Evolutionary conservation across 1,140 invertebrate genomes (phyloP).

Genomic region (Drosophila kikkawai): DNA sequence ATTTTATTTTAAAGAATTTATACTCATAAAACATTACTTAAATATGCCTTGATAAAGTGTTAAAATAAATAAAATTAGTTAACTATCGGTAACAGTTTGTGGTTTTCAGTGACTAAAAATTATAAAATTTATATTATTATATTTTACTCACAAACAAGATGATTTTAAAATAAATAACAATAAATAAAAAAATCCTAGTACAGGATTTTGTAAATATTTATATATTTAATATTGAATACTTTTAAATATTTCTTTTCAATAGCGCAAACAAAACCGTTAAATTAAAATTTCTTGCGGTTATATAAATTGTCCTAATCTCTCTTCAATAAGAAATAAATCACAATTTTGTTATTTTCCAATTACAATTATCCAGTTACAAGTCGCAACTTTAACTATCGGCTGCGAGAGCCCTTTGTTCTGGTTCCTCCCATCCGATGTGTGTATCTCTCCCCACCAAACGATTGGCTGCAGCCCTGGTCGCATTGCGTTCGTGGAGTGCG

Average conservation of each 20-base stretch:
- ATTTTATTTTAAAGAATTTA: background rate
- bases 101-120: too few species aligned
- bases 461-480: slow-evolving; percentile 38
- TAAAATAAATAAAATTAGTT: too few species aligned
- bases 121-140: too few species aligned
- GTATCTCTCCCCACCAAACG: slow-evolving; percentile 21
- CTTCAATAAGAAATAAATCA: background rate
- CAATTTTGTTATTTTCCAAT: background rate
- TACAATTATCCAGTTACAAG: background rate
- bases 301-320: too few species aligned
- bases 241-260: too few species aligned
- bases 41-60: too few species aligned
- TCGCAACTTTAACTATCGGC: slow-evolving; percentile 4
- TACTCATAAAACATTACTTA: background rate
- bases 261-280: background rate
- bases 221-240: background rate
- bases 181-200: too few species aligned
- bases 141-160: too few species aligned
- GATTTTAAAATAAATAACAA: too few species aligned
- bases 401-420: slow-evolving; percentile 16
- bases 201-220: background rate
- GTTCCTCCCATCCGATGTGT: slow-evolving; percentile 7
- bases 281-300: background rate
- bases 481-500: slow-evolving; percentile 31
- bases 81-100: too few species aligned